Conservation (phyloP, 2,797 vertebrate genomes). For the Anniella stebbinsi region DNA sequence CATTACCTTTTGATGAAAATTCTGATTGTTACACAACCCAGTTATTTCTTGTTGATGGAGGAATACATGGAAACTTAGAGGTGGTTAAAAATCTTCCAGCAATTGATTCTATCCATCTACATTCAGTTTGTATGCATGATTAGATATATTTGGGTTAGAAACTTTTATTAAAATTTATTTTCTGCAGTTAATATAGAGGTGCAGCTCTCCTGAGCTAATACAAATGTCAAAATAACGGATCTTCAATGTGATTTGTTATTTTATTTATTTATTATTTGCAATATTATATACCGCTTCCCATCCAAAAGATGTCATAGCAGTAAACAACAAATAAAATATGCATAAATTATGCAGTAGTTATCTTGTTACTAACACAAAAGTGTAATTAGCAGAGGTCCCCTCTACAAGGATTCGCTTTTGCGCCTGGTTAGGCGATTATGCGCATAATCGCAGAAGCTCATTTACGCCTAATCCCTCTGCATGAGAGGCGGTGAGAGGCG, state of each 20-base stretch:
- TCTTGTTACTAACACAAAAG: background rate
- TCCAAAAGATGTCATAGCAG: too few species aligned
- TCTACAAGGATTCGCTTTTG: too few species aligned
- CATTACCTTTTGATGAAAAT: background rate
- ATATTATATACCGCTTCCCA: too few species aligned
- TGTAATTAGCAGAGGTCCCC: background rate
- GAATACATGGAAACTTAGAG: background rate
- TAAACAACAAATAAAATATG: background rate
- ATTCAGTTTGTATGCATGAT: background rate
- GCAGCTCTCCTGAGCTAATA: background rate
- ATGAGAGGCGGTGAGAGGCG: too few species aligned
- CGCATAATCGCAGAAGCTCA: too few species aligned
- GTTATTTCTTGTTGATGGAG: background rate
- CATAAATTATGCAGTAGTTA: background rate
- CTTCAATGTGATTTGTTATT: background rate
- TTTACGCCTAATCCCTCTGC: too few species aligned
- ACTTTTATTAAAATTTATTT: background rate
- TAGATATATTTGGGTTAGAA: background rate
- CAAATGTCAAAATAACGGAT: too few species aligned
- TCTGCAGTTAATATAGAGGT: background rate
- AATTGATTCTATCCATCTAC: background rate
- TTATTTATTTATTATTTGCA: too few species aligned
- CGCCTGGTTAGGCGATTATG: too few species aligned
- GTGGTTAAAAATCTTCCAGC: background rate
- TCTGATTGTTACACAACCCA: background rate